A percentile compares a stretch with the other conserved stretches of the same genome.
These are phyloP conservation scores for Trichogramma pretiosum DNA, from an alignment of 1,140 invertebrate genomes.

Conservation along the genomic window DNA sequence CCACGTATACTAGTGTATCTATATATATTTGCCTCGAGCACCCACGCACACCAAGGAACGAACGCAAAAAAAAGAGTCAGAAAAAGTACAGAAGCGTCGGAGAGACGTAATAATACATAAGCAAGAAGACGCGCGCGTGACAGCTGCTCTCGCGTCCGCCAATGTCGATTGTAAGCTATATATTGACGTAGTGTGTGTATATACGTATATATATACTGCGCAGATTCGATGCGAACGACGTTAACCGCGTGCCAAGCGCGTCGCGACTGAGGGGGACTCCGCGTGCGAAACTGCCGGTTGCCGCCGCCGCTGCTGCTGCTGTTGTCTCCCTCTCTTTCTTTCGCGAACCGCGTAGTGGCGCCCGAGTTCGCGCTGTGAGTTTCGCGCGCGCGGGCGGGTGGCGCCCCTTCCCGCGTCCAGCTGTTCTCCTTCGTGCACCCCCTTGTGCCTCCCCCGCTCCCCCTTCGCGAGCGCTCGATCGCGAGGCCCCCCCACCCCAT, in stretches of 20 bases:
- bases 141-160: not conserved
- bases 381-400: conserved; percentile 18
- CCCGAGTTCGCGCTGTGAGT: conserved; percentile 4
- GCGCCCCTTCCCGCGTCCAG: not conserved
- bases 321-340: conserved; percentile 3
- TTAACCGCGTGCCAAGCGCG: conserved; percentile 45
- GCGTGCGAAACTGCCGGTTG: conserved; percentile 18
- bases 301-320: conserved; percentile 16
- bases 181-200: conserved; percentile 19
- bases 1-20: too few relatives aligned
- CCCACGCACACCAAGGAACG: too few relatives aligned
- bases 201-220: too few relatives aligned
- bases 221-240: too few relatives aligned
- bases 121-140: not conserved
- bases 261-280: conserved; percentile 42
- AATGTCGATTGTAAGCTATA: too few relatives aligned
- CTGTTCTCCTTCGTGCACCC: not conserved
- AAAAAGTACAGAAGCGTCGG: too few relatives aligned
- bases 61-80: too few relatives aligned
- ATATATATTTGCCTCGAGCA: too few relatives aligned
- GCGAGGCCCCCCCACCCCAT: conserved; percentile 18
- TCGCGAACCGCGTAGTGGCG: not conserved
- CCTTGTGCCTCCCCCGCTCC: not conserved
- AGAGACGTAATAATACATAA: too few relatives aligned
- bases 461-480: not conserved